Percentiles rank a stretch among this genome's conserved stretches.
Evolutionary conservation across 2,797 vertebrate genomes (phyloP).

Genomic region (Scarus forsteni): DNA sequence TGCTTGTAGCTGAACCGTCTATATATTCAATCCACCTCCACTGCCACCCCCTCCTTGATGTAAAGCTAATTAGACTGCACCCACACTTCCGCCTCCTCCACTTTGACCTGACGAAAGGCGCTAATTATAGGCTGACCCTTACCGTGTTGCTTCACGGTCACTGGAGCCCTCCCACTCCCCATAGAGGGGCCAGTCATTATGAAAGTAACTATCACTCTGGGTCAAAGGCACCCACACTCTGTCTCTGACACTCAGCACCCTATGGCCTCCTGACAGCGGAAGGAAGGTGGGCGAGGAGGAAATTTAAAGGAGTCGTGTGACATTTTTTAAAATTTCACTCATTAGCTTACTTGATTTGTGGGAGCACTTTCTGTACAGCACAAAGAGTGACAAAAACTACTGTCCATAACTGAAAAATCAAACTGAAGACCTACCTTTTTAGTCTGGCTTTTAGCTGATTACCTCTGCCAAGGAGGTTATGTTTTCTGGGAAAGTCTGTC

Average conservation of each 20-base stretch:
- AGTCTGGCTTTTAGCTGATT: too few relatives aligned
- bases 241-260: constrained; percentile 31
- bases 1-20: constrained; percentile 38
- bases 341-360: background rate
- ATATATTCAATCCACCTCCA: constrained; percentile 23
- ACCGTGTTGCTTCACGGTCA: constrained; percentile 48
- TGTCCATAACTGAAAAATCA: too few relatives aligned
- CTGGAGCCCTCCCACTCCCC: constrained; percentile 57
- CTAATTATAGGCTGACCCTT: constrained; percentile 70
- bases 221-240: constrained; percentile 49
- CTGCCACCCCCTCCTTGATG: constrained; percentile 45
- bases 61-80: constrained; percentile 58
- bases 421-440: too few relatives aligned
- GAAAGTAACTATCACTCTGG: constrained; percentile 42
- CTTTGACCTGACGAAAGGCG: constrained; percentile 57
- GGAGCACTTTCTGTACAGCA: background rate
- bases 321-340: background rate
- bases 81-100: constrained; percentile 47
- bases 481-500: too few relatives aligned
- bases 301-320: constrained; percentile 3
- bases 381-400: background rate
- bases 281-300: constrained; percentile 9
- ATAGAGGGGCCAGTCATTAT: constrained; percentile 51
- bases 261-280: constrained; percentile 2
- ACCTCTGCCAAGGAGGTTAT: too few relatives aligned